These are phyloP conservation scores for Sinocyclocheilus anshuiensis DNA, from an alignment of 2,113 vertebrate species.

Conservation along the genomic window DNA sequence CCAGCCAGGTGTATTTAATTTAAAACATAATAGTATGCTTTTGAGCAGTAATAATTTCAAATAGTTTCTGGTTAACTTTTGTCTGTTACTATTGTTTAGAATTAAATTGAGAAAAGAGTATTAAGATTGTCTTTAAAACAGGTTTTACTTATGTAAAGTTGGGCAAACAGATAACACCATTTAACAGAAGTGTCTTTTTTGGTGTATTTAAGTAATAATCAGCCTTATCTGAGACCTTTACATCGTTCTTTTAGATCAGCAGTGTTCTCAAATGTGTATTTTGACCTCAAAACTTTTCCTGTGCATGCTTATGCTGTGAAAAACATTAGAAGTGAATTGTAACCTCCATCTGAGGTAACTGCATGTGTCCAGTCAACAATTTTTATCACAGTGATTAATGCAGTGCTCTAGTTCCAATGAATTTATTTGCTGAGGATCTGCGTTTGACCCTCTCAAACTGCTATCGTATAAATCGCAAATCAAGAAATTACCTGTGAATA, in stretches of 20 bases:
- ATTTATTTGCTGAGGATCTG: conserved; percentile 44
- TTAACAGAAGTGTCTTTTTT: neutral
- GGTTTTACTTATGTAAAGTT: neutral
- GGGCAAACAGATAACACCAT: neutral
- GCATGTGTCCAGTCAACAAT: conserved; percentile 36
- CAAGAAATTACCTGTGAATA: conserved; percentile 37
- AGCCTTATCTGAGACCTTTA: neutral
- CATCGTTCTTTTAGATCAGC: neutral
- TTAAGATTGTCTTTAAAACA: neutral
- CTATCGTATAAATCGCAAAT: neutral
- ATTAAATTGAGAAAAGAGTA: neutral
- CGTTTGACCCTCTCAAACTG: neutral
- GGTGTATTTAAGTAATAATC: neutral
- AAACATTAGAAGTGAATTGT: neutral
- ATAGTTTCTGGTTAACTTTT: neutral
- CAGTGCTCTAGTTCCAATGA: conserved; percentile 28
- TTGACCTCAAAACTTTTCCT: conserved; percentile 6
- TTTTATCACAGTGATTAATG: conserved; percentile 55
- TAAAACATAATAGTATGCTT: neutral
- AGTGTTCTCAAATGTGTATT: neutral
- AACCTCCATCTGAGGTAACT: conserved; percentile 11
- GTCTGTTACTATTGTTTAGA: neutral
- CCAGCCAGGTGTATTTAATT: neutral
- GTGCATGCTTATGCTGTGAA: neutral
- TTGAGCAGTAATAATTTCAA: neutral